phyloP scores from a whole-genome alignment of 2,113 vertebrate genomes.

The Ornithorhynchus anatinus region DNA sequence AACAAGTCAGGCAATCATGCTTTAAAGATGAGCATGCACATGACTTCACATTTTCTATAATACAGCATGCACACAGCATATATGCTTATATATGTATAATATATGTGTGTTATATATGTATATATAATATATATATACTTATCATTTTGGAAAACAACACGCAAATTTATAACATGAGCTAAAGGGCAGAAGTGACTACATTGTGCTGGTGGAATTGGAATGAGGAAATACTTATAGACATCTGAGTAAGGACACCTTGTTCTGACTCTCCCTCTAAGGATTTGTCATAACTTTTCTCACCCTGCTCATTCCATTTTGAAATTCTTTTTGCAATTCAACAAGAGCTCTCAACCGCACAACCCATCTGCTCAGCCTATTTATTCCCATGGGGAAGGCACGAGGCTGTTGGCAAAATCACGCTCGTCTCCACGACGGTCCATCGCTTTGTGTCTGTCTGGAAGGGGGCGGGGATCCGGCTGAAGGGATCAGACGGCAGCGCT shows the following conservation, averaged over 20 bases:
- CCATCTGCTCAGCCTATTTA: slow-evolving; percentile 73
- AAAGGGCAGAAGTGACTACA: too few relatives aligned
- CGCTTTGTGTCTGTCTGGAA: background rate
- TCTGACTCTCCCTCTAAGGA: background rate
- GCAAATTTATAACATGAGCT: too few relatives aligned
- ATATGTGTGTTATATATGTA: too few relatives aligned
- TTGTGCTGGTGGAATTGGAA: background rate
- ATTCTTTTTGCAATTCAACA: slow-evolving; percentile 61
- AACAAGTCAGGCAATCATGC: too few relatives aligned
- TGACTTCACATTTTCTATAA: too few relatives aligned
- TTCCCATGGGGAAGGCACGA: slow-evolving; percentile 66
- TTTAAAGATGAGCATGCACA: too few relatives aligned
- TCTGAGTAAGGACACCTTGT: background rate
- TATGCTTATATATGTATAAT: too few relatives aligned
- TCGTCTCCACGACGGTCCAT: background rate
- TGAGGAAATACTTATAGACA: background rate
- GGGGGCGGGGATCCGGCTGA: background rate
- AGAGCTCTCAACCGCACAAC: slow-evolving; percentile 50
- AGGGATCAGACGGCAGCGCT: too few relatives aligned
- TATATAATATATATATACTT: too few relatives aligned
- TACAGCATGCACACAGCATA: too few relatives aligned
- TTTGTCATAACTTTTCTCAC: slow-evolving; percentile 32
- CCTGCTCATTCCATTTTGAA: slow-evolving; percentile 59
- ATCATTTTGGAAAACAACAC: too few relatives aligned
- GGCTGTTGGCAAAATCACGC: slow-evolving; percentile 42